Percentiles rank a stretch among this genome's conserved stretches.
Conservation (phyloP, 1,140 invertebrate genomes). For the Varroa destructor region DNA sequence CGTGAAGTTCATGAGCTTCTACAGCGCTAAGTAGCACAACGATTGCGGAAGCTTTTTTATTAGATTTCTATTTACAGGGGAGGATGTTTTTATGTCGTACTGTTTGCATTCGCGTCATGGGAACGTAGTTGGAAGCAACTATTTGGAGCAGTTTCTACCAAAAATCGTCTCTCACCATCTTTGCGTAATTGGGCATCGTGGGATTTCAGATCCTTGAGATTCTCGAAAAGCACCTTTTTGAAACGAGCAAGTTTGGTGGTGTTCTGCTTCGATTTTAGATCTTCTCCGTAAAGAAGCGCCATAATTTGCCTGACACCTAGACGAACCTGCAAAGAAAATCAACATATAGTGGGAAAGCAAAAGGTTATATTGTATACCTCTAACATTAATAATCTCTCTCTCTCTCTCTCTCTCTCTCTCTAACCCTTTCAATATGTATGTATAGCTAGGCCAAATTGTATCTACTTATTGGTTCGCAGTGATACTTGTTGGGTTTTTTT, state of each 20-base stretch:
- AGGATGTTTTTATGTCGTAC: too few relatives aligned
- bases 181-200: neutral
- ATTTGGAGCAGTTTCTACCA: too few relatives aligned
- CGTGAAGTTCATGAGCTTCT: too few relatives aligned
- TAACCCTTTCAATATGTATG: neutral
- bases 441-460: neutral
- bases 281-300: slow-evolving; percentile 11
- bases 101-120: too few relatives aligned
- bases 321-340: neutral
- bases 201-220: neutral
- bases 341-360: too few relatives aligned
- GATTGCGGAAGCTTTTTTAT: too few relatives aligned
- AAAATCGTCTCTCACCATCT: neutral
- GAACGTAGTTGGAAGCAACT: too few relatives aligned
- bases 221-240: slow-evolving; percentile 25
- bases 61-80: too few relatives aligned
- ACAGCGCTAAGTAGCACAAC: too few relatives aligned
- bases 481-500: too few relatives aligned
- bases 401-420: neutral
- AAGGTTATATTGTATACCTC: too few relatives aligned
- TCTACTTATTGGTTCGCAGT: neutral
- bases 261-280: slow-evolving; percentile 16
- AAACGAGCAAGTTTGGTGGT: slow-evolving; percentile 17
- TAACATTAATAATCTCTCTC: neutral
- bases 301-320: slow-evolving; percentile 10